A percentile compares a stretch with the other conserved stretches of the same genome.
phyloP scores from a whole-genome alignment of 2,797 vertebrate species.

The Oreortyx pictus region DNA sequence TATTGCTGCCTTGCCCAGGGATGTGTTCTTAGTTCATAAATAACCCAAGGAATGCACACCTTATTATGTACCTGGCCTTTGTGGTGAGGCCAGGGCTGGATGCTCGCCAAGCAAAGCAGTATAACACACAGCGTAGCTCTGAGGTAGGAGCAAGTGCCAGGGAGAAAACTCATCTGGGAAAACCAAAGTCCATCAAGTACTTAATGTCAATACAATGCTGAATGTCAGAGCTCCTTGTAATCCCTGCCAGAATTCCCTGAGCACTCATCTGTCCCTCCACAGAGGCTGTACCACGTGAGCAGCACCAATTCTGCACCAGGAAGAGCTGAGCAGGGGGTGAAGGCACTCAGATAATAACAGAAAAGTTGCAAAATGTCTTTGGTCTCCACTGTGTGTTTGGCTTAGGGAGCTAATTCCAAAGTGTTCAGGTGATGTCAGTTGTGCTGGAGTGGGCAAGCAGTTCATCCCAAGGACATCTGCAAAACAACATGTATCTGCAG shows the following conservation, averaged over 20 bases:
- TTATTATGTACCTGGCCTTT: not conserved
- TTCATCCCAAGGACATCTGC: not conserved
- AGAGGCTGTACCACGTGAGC: not conserved
- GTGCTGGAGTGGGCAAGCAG: not conserved
- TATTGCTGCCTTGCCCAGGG: not conserved
- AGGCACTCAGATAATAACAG: constrained; percentile 4
- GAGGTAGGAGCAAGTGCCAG: not conserved
- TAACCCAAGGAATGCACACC: not conserved
- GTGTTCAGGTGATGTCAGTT: not conserved
- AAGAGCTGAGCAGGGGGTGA: not conserved
- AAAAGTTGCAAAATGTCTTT: not conserved
- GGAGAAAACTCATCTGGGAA: not conserved
- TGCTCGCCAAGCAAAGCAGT: not conserved
- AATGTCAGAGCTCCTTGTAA: not conserved
- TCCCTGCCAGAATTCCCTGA: not conserved
- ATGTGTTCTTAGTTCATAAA: not conserved
- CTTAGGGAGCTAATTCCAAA: not conserved
- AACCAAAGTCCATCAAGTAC: not conserved
- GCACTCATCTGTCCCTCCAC: not conserved
- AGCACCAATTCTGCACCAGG: not conserved
- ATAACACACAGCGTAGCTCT: not conserved
- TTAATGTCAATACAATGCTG: not conserved
- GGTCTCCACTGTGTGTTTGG: not conserved
- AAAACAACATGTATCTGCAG: not conserved
- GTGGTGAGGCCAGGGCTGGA: not conserved